Base-by-base conservation (phyloP, 2,113 vertebrate species). In the Reinhardtius hippoglossoides region DNA sequence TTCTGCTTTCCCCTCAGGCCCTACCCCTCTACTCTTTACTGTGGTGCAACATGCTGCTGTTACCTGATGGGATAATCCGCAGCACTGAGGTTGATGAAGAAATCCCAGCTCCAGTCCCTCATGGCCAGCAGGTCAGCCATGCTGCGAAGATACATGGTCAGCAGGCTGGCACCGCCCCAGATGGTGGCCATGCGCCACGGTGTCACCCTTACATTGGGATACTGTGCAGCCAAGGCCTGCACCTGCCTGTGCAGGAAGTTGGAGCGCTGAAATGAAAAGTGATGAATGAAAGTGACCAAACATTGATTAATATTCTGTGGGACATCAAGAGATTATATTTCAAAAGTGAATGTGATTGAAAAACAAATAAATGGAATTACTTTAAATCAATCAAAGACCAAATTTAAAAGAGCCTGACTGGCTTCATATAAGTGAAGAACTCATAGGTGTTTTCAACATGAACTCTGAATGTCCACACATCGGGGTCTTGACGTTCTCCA, bases 21-120 rank as follows among this genome's bases (percentile, higher is more conserved):
- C 31, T 31, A 31, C 31, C 31, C 31, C 16, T 4, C 23, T 12
- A 15, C 24, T 24, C 50, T 58, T 56, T n/a, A 26, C 57, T 52
- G 7, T 31, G 1, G 5, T 72, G 13, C 24, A 6, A 55, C 20
- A 31, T 58, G 13, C 0, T 42, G 20, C 21, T 26, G 56, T 74
- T 92, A 99, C 98, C 98, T 97, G 95, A 99, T 98, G 1, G 98
- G 98, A 74, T 99, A 99, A 93, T 99, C 98, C 0, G 98, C 97
- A 5, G 97, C 98, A 6, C 98, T 99, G 90, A 99, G 97, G 94
- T 99, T 99, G 90, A 99, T 99, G 94, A 99, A 99, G 95, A 99
- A 99, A 89, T 99, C 98, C 98, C 98, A 99, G 27, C 92, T 95
- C 98, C 98, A 99, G 91, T 99, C 96, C 24, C 86, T 94, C 97